Evolutionary conservation across 2,888 invertebrate genomes (phyloP), one percentile per base, ranked within the genome.

Genomic region (Amblyjoppa fuscipennis): DNA sequence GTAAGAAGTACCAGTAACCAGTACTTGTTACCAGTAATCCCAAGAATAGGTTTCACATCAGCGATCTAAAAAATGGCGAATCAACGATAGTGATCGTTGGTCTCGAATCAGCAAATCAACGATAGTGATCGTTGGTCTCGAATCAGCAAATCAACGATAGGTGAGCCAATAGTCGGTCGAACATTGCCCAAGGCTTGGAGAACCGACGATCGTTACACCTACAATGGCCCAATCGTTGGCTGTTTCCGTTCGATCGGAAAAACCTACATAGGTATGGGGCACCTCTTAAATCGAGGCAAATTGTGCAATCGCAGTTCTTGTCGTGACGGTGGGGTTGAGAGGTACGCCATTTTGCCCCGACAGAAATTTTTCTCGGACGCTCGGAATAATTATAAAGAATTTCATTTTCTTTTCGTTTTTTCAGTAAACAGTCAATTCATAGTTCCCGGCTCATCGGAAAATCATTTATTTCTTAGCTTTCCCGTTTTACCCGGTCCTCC

Each of bases 131-230:
- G n/a, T 16, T n/a, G 66, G n/a, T 38, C 41, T 41, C n/a, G 41
- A 34, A 66, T 66, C 66, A n/a, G n/a, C 38, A 4, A 66, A n/a
- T n/a, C 66, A 66, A 66, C 66, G 34, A 38, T 66, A 3, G 41
- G n/a, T 38, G 13, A 53, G 7, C 20, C 53, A 53, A 53, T 16
- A n/a, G n/a, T n/a, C 20, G 16, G 20, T 3, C 53, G 38, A 9
- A 16, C 2, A 38, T 38, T n/a, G 38, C 6, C 38, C 66, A n/a
- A 6, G 38, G 2, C n/a, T 38, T 34, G n/a, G 16, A n/a, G 13
- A 66, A n/a, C 34, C 38, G 38, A 38, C 41, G 5, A 66, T 66
- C 20, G 38, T 11, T 3, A 16, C 4, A 38, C n/a, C 34, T 4
- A 38, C 20, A 38, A 13, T 66, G 16, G 66, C 4, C 7, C 38